Conservation (phyloP, 1,140 invertebrate genomes). For the Anastrepha obliqua region DNA sequence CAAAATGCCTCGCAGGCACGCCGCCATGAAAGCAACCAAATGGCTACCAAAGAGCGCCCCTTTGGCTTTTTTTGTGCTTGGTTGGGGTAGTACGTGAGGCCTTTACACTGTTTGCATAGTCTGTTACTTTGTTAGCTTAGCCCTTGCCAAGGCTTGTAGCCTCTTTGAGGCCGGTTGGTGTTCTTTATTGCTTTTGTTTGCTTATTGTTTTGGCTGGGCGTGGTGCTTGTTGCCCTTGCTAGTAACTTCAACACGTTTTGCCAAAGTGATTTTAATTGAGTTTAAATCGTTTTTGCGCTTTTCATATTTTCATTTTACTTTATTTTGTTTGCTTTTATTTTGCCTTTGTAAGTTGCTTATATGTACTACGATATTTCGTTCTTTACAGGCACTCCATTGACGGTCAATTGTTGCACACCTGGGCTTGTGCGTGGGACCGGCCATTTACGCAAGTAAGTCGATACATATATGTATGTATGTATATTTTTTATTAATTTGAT, state of each 20-base stretch:
- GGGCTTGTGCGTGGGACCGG: constrained; percentile 82
- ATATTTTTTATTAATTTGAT: constrained; percentile 14
- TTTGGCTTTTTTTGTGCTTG: background rate
- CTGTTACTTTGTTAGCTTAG: constrained; percentile 14
- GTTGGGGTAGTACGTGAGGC: background rate
- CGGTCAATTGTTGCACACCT: constrained; percentile 84
- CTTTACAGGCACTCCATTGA: constrained; percentile 78
- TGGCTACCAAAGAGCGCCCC: background rate
- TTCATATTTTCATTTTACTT: constrained; percentile 53
- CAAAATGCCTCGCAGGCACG: constrained; percentile 6
- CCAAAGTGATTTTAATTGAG: constrained; percentile 51
- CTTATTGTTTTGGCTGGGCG: constrained; percentile 20
- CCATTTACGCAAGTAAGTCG: constrained; percentile 77
- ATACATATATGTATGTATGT: background rate
- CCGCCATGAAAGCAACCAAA: background rate
- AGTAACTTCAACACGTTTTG: constrained; percentile 40
- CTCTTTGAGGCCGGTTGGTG: constrained; percentile 15
- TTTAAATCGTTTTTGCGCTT: constrained; percentile 52
- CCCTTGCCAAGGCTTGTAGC: background rate
- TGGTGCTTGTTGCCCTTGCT: constrained; percentile 15
- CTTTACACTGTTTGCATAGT: background rate
- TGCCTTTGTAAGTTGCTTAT: background rate
- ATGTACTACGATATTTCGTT: background rate
- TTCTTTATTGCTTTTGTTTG: constrained; percentile 41
- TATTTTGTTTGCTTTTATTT: constrained; percentile 27